Evolutionary conservation across 1,140 invertebrate species (phyloP).

Genomic region (Leucophenga varia): DNA sequence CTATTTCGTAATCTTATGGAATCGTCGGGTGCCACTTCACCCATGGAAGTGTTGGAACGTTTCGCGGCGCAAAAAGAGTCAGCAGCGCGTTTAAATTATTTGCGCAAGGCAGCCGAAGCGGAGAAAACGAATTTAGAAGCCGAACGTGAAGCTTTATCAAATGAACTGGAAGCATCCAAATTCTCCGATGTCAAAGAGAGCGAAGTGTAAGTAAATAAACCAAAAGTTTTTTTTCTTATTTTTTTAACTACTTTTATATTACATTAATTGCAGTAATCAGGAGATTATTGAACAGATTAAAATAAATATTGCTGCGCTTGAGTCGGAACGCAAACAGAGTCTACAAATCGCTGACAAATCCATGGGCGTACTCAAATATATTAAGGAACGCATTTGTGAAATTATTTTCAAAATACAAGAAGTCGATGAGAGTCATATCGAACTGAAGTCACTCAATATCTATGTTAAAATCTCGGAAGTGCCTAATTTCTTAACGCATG

Average conservation of each 20-base stretch:
- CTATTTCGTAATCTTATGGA: constrained; percentile 72
- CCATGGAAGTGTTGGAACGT: constrained; percentile 71
- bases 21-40: constrained; percentile 72
- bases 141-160: constrained; percentile 66
- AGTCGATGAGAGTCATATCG: constrained; percentile 48
- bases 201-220: constrained; percentile 69
- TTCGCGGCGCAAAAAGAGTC: constrained; percentile 73
- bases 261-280: constrained; percentile 66
- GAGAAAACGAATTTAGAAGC: constrained; percentile 72
- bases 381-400: constrained; percentile 56
- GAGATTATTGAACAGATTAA: constrained; percentile 67
- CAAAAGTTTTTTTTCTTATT: too few relatives aligned
- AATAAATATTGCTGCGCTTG: constrained; percentile 60
- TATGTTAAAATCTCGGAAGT: constrained; percentile 37
- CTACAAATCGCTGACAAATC: constrained; percentile 57
- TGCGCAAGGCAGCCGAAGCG: constrained; percentile 69
- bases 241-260: too few relatives aligned
- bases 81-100: constrained; percentile 63
- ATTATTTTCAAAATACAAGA: constrained; percentile 55
- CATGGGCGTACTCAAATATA: constrained; percentile 58
- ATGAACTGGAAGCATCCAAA: constrained; percentile 73
- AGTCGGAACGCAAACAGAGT: constrained; percentile 56
- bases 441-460: constrained; percentile 30
- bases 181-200: constrained; percentile 77
- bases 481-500: constrained; percentile 40